These are phyloP conservation scores for Pomacea maculata DNA, from an alignment of 1,140 invertebrate genomes.

Conservation along the genomic window DNA sequence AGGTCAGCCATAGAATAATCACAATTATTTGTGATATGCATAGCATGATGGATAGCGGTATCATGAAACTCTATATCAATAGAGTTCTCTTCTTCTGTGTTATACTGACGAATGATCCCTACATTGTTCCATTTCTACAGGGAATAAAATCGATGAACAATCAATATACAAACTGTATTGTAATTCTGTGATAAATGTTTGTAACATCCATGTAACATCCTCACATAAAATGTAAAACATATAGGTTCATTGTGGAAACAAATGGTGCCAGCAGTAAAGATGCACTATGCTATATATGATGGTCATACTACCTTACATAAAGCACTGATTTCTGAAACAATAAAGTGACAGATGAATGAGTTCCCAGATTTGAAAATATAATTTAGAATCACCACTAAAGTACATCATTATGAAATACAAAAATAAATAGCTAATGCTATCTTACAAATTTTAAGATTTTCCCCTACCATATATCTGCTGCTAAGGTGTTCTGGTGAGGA, in stretches of 20 bases:
- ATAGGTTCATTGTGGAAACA: too few species aligned
- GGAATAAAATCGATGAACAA: constrained; percentile 2
- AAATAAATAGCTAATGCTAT: not conserved
- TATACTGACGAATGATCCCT: constrained; percentile 64
- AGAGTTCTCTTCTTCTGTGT: constrained; percentile 68
- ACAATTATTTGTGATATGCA: constrained; percentile 84
- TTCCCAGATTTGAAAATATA: too few species aligned
- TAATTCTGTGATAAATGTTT: too few species aligned
- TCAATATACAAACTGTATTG: not conserved
- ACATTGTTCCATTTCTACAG: constrained; percentile 65
- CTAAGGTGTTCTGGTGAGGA: constrained; percentile 87
- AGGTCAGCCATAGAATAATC: constrained; percentile 84
- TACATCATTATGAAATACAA: not conserved
- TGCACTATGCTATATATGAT: too few species aligned
- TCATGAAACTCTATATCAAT: constrained; percentile 98
- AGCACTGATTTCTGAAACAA: too few species aligned
- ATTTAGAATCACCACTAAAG: too few species aligned
- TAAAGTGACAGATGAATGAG: too few species aligned
- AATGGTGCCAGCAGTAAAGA: too few species aligned
- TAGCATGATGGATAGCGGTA: constrained; percentile 84
- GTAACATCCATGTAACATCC: too few species aligned
- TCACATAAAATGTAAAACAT: too few species aligned
- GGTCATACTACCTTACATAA: too few species aligned
- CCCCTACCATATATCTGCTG: constrained; percentile 79
- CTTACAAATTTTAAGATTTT: not conserved